phyloP scores from a whole-genome alignment of 2,113 vertebrate genomes.

The Antechinus stuartii region DNA sequence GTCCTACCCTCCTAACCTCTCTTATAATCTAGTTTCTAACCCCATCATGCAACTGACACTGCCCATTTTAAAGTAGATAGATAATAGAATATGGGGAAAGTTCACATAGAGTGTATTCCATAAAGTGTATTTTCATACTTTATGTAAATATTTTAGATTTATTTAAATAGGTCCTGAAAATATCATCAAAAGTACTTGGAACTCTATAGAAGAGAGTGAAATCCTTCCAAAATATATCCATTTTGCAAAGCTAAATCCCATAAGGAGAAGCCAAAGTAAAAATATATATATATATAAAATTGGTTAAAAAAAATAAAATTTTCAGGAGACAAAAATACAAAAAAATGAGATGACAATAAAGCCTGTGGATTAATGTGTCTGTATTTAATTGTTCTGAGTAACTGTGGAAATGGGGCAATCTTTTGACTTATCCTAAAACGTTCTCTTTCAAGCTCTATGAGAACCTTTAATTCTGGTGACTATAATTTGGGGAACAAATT shows the following conservation, averaged over 20 bases:
- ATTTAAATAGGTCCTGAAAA: too few relatives aligned
- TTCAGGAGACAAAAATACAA: neutral
- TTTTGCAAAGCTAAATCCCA: neutral
- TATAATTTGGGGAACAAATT: too few relatives aligned
- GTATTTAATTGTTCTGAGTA: neutral
- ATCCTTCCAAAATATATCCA: neutral
- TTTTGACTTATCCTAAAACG: neutral
- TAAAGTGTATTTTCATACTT: too few relatives aligned
- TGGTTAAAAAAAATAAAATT: neutral
- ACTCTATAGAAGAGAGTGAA: too few relatives aligned
- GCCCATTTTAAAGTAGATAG: too few relatives aligned
- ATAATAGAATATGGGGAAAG: too few relatives aligned
- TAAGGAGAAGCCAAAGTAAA: neutral
- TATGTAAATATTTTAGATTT: too few relatives aligned
- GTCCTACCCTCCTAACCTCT: neutral
- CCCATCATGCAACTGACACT: too few relatives aligned
- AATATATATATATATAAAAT: too few relatives aligned
- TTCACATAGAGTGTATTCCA: too few relatives aligned
- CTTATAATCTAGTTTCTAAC: too few relatives aligned
- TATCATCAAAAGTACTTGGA: too few relatives aligned
- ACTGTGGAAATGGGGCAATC: neutral
- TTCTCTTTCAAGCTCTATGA: neutral
- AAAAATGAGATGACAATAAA: neutral
- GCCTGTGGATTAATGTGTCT: neutral
- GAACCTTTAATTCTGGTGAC: neutral